Percentiles rank a stretch among this genome's conserved stretches.
Conservation (phyloP, 2,797 vertebrate genomes). For the Oophaga sylvatica region DNA sequence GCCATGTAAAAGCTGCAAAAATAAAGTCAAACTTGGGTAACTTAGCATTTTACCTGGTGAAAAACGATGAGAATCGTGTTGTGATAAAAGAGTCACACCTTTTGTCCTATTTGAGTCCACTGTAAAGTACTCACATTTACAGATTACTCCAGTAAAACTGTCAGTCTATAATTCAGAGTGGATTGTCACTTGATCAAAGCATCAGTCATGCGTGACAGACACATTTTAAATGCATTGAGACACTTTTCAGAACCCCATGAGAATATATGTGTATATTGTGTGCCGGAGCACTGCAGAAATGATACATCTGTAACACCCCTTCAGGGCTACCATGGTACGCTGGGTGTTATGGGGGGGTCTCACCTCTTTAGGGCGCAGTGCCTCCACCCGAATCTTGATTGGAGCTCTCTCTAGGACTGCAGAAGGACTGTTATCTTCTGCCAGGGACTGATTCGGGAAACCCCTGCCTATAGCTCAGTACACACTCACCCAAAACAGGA, state of each 20-base stretch:
- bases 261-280: not conserved
- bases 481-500: too few relatives aligned
- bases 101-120: not conserved
- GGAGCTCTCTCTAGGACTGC: too few relatives aligned
- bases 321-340: too few relatives aligned
- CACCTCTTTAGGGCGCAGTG: too few relatives aligned
- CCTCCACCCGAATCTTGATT: too few relatives aligned
- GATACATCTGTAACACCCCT: too few relatives aligned
- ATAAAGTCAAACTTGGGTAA: not conserved
- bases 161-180: constrained; percentile 6
- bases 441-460: too few relatives aligned
- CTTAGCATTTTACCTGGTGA: not conserved
- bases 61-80: not conserved
- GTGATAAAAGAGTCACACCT: not conserved
- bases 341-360: too few relatives aligned
- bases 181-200: constrained; percentile 12
- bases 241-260: not conserved
- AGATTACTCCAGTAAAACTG: constrained; percentile 5
- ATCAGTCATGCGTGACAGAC: constrained; percentile 29
- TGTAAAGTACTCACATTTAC: constrained; percentile 2
- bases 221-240: not conserved
- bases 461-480: too few relatives aligned
- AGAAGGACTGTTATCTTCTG: too few relatives aligned
- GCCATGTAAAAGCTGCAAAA: not conserved
- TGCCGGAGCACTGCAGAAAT: not conserved